A percentile compares a stretch with the other conserved stretches of the same genome.
Conservation (phyloP, 2,113 vertebrate genomes). For the Psophia crepitans region DNA sequence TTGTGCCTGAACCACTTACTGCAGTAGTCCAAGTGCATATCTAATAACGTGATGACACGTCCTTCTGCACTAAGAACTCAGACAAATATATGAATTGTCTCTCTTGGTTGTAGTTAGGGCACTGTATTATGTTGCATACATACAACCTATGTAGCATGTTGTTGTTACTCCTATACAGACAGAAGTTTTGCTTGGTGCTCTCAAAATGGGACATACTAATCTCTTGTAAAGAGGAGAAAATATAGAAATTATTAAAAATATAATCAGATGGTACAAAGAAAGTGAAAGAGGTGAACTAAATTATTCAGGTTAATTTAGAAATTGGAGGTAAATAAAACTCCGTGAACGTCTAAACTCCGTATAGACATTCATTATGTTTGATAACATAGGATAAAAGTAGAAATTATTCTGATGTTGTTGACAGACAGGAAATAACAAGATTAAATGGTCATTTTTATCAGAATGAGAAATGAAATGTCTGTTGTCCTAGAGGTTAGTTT, state of each 20-base stretch:
- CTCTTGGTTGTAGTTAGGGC: not conserved
- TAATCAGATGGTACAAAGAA: not conserved
- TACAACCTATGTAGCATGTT: not conserved
- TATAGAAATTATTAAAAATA: not conserved
- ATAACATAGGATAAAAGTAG: not conserved
- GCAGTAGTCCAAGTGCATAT: not conserved
- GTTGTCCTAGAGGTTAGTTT: not conserved
- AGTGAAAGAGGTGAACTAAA: not conserved
- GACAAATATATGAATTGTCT: not conserved
- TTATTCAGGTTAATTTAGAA: not conserved
- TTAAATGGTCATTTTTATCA: not conserved
- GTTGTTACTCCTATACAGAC: not conserved
- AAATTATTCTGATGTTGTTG: not conserved
- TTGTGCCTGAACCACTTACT: not conserved
- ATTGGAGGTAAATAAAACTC: not conserved
- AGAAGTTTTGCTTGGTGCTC: not conserved
- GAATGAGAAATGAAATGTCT: not conserved
- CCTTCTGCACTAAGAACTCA: not conserved
- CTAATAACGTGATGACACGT: not conserved
- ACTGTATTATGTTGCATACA: not conserved
- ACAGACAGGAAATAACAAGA: not conserved
- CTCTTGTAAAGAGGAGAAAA: not conserved
- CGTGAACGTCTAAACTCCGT: too few species aligned
- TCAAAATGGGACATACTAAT: not conserved
- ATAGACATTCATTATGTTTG: not conserved